phyloP scores from a whole-genome alignment of 2,888 invertebrate genomes.

The Agriopis leucophaearia region DNA sequence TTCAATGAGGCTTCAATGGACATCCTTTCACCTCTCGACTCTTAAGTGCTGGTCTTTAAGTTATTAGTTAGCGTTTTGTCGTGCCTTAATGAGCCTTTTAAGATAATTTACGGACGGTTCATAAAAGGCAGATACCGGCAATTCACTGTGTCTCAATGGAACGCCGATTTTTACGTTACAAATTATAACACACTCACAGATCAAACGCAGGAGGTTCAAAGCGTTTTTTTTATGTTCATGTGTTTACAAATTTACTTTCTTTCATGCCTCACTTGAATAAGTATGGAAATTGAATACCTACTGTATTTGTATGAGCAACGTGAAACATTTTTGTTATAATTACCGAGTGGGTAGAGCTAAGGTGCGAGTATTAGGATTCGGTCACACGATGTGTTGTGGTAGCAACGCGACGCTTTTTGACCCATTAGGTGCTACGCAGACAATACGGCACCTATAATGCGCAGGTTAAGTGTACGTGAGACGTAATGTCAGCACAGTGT shows the following conservation, averaged over 20 bases:
- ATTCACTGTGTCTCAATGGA: slow-evolving; percentile 42
- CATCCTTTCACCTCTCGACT: slow-evolving; percentile 61
- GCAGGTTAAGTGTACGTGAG: too few species aligned
- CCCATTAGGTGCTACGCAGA: not conserved
- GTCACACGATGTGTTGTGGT: not conserved
- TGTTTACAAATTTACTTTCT: slow-evolving; percentile 36
- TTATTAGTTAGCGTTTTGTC: slow-evolving; percentile 72
- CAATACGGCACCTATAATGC: too few species aligned
- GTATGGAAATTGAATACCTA: slow-evolving; percentile 23
- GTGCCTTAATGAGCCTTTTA: slow-evolving; percentile 70
- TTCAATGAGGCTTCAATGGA: slow-evolving; percentile 76
- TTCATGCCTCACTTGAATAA: slow-evolving; percentile 23
- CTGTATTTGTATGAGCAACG: not conserved
- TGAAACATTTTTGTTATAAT: not conserved
- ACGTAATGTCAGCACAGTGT: too few species aligned
- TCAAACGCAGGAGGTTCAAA: slow-evolving; percentile 68
- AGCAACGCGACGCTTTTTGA: not conserved
- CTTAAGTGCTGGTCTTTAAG: slow-evolving; percentile 70
- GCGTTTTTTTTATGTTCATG: slow-evolving; percentile 66
- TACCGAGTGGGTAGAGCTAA: not conserved
- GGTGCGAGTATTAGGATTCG: not conserved
- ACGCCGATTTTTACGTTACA: slow-evolving; percentile 51
- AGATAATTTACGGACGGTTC: slow-evolving; percentile 64
- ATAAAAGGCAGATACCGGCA: slow-evolving; percentile 44
- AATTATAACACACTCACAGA: slow-evolving; percentile 67